These are phyloP conservation scores for Arizona elegans DNA, from an alignment of 2,113 vertebrate species.

Conservation along the genomic window DNA sequence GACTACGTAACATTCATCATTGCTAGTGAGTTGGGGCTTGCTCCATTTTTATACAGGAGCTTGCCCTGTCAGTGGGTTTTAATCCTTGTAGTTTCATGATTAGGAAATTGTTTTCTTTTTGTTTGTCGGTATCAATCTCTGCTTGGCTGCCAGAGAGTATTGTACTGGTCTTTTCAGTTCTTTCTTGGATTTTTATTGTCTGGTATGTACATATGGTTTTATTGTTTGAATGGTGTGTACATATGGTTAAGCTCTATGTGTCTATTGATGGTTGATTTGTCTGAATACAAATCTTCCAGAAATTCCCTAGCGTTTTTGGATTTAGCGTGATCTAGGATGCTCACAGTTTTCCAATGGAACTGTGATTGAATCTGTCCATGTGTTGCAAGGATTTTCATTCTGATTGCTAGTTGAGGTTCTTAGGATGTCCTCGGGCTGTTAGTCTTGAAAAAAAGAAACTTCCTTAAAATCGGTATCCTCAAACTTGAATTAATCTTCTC, in stretches of 20 bases:
- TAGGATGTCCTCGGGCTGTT: background rate
- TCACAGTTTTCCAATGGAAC: background rate
- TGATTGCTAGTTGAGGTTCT: background rate
- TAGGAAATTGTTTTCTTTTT: background rate
- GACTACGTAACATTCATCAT: background rate
- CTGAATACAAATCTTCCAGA: background rate
- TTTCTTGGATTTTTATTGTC: background rate
- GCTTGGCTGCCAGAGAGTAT: background rate
- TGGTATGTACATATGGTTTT: background rate
- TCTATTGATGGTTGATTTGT: background rate
- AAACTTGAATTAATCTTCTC: background rate
- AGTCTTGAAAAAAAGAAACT: background rate
- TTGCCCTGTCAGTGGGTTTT: background rate
- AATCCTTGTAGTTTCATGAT: background rate
- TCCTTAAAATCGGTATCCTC: background rate
- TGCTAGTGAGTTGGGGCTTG: background rate
- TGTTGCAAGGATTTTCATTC: background rate
- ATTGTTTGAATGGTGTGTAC: background rate
- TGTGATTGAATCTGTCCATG: background rate
- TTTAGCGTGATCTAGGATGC: background rate
- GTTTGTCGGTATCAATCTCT: background rate
- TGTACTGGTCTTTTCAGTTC: background rate
- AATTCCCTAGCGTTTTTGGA: background rate
- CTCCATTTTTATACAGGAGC: background rate
- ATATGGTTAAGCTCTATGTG: background rate